phyloP scores from a whole-genome alignment of 2,888 invertebrate genomes.

The Megamerina dolium region DNA sequence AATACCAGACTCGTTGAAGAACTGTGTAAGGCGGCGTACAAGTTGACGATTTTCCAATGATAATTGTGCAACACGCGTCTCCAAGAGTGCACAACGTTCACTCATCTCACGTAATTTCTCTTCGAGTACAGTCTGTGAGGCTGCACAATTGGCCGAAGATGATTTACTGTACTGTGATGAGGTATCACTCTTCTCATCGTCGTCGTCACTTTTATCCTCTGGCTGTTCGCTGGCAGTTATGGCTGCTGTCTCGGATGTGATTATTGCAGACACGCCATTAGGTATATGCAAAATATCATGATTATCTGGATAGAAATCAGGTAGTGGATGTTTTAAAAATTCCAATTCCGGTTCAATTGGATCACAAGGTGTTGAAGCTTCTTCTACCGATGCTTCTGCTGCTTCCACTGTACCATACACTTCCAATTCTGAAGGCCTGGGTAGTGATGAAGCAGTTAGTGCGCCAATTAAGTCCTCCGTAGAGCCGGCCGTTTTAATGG shows the following conservation, averaged over 20 bases:
- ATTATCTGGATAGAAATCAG: constrained; percentile 16
- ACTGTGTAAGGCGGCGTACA: constrained; percentile 37
- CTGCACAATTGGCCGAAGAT: constrained; percentile 30
- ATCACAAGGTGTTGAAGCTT: constrained; percentile 22
- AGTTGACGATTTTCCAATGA: constrained; percentile 43
- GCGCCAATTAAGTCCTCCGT: constrained; percentile 30
- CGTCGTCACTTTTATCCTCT: constrained; percentile 16
- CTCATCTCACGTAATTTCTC: constrained; percentile 36
- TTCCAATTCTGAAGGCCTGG: constrained; percentile 7
- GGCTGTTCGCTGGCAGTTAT: neutral
- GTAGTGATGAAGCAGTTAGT: constrained; percentile 17
- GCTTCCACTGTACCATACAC: constrained; percentile 9
- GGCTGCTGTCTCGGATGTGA: neutral
- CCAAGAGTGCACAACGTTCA: constrained; percentile 41
- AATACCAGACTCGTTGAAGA: constrained; percentile 39
- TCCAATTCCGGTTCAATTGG: constrained; percentile 38
- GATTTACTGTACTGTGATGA: constrained; percentile 45
- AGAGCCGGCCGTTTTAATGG: constrained; percentile 35
- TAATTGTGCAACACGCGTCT: constrained; percentile 44
- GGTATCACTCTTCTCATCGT: constrained; percentile 39
- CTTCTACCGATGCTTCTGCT: constrained; percentile 9
- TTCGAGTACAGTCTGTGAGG: constrained; percentile 26
- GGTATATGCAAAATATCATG: constrained; percentile 3
- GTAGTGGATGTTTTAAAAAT: constrained; percentile 33
- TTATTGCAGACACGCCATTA: neutral